Base-by-base conservation (phyloP, 2,113 vertebrate species). In the Calyptommatus sinebrachiatus region DNA sequence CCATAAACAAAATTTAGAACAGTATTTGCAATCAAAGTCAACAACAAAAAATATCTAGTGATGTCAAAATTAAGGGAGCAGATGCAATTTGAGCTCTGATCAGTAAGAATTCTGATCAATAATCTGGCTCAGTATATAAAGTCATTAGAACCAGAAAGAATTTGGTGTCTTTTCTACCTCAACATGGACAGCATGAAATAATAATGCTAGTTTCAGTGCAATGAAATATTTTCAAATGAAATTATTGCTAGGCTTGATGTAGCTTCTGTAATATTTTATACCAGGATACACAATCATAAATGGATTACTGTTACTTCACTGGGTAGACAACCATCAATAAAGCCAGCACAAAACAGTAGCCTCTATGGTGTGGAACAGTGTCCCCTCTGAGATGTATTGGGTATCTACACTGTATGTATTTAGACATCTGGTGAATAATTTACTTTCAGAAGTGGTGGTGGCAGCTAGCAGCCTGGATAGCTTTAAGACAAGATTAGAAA, bases 161-260 rank as follows among this genome's bases (percentile, higher is more conserved):
- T 53, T 46, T n/a, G 70, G 57, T 31, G 21, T 46, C 16, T 66
- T n/a, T 22, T 2, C 24, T 18, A 73, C 62, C 45, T 24, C 53
- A 28, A 24, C 35, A 31, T 16, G 4, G 16, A 5, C 18, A 29
- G 35, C 66, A 16, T 66, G 61, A 80, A 80, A 75, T 81, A 62
- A 60, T 67, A 68, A 67, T 50, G 73, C 31, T 41, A 46, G 16
- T 69, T 61, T 12, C 26, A 81, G 65, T 68, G 69, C 24, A 57
- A 89, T 85, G 90, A 90, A 92, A 89, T 88, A 80, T 93, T 91
- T 85, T 89, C 81, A 84, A 80, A 86, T 86, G 86, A 86, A 90
- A 41, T 76, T 91, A 79, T 88, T 91, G 81, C 83, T 87, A 74
- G 78, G 82, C 68, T 76, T 71, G 53, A 62, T 83, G 77, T 70